These are phyloP conservation scores for Lapara coniferarum DNA, from an alignment of 2,888 invertebrate species.

Conservation along the genomic window DNA sequence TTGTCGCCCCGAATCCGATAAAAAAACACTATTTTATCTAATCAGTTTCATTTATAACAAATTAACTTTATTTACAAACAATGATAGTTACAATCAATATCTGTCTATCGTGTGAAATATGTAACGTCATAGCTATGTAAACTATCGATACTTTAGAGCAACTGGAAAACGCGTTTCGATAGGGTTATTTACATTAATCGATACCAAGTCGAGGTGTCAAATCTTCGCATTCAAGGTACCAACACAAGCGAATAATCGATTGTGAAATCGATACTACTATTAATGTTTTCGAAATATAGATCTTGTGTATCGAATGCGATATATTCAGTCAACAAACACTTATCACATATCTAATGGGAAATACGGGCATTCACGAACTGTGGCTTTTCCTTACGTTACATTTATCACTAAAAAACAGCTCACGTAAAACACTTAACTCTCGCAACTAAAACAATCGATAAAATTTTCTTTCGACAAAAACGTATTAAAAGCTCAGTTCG, in stretches of 20 bases:
- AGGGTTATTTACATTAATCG: constrained; percentile 13
- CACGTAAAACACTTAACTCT: constrained; percentile 15
- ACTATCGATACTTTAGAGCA: constrained; percentile 14
- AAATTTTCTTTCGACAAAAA: constrained; percentile 8
- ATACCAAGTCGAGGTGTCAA: constrained; percentile 10
- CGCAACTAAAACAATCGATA: constrained; percentile 24
- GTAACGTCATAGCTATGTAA: background rate
- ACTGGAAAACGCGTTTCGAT: constrained; percentile 18
- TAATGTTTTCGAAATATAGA: background rate
- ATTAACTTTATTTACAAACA: constrained; percentile 22
- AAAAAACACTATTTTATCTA: background rate
- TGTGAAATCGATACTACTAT: constrained; percentile 3
- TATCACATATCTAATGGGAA: constrained; percentile 7
- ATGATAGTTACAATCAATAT: background rate
- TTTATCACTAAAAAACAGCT: constrained; percentile 15
- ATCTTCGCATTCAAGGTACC: constrained; percentile 3
- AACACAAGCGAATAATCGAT: background rate
- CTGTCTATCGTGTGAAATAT: background rate
- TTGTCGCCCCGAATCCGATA: constrained; percentile 9
- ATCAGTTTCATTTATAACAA: constrained; percentile 7
- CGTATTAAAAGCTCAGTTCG: constrained; percentile 7
- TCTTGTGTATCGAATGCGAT: constrained; percentile 16
- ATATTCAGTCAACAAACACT: constrained; percentile 14
- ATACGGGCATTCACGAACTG: constrained; percentile 1
- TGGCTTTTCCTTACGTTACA: background rate